Evolutionary conservation across 2,797 vertebrate species (phyloP), one percentile per base, ranked within the genome.

Genomic region (Dipus sagitta): DNA sequence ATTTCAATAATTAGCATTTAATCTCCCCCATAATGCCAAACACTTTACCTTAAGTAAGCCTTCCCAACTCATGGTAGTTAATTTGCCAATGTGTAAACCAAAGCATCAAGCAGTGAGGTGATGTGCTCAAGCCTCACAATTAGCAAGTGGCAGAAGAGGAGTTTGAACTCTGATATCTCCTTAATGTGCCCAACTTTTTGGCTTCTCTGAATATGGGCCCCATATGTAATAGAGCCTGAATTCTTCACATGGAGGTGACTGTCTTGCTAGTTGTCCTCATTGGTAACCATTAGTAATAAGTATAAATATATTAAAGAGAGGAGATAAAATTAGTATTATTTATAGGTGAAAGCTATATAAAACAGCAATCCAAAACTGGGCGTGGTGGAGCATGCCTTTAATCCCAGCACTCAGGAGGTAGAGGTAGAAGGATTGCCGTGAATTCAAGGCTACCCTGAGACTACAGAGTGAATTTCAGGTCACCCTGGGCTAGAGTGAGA

Each of bases 1-100:
- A 93, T 76, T 93, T 90, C 9, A 34, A 23, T 28, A 92, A 72
- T 77, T 38, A 32, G 54, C 20, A n/a, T 91, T 42, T 42, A 28
- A 6, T 52, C 12, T 38, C 30, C 65, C n/a, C 28, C 17, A 8
- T 12, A 23, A 3, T n/a, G 13, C 67, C 24, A 71, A 88, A 10
- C 11, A 60, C 5, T 38, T 84, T 32, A 42, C 67, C 47, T 12
- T 88, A 72, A 64, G 47, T 26, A 78, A 21, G 5, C 4, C 11
- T 67, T 13, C 7, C 38, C 14, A 71, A 17, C 1, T 79, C 17
- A 4, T 13, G 47, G 74, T 21, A 34, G 8, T 23, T 23, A 75
- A 62, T 54, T 86, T 76, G 71, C 15, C 24, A 24, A n/a, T 34
- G 24, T 42, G 11, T 6, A 30, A 79, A 34, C 6, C 23, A 38